Conservation (phyloP, 1,140 invertebrate species). For the Hormaphis cornu region DNA sequence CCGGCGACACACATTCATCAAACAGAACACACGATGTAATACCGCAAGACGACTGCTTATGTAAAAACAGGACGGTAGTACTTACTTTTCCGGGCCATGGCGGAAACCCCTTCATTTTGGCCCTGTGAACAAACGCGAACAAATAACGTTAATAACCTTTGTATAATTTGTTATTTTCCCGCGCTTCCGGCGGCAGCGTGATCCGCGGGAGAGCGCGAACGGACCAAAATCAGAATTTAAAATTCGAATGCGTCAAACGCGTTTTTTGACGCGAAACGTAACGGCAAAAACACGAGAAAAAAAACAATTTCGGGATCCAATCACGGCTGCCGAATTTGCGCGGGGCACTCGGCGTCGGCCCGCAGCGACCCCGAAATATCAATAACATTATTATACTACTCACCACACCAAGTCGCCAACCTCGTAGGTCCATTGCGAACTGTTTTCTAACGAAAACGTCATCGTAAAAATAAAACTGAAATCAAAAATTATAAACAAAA, state of each 20-base stretch:
- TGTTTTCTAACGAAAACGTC: not conserved
- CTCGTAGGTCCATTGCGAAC: not conserved
- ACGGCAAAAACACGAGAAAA: not conserved
- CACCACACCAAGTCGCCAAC: constrained; percentile 3
- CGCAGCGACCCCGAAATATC: too few relatives aligned
- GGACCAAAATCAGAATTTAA: too few relatives aligned
- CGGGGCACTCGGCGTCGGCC: too few relatives aligned
- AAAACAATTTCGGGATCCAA: too few relatives aligned
- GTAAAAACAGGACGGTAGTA: not conserved
- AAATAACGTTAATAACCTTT: not conserved
- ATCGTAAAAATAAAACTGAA: not conserved
- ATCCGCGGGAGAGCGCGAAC: too few relatives aligned
- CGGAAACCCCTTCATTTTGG: constrained; percentile 90
- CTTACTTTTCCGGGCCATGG: constrained; percentile 88
- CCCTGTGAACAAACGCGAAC: constrained; percentile 58
- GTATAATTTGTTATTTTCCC: not conserved
- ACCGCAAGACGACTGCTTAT: not conserved
- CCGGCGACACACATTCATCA: too few relatives aligned
- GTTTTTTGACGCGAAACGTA: not conserved
- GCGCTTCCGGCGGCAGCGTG: too few relatives aligned
- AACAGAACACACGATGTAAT: too few relatives aligned
- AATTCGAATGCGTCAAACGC: too few relatives aligned
- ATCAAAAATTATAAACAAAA: not conserved
- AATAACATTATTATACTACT: too few relatives aligned
- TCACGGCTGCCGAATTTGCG: too few relatives aligned